phyloP scores from a whole-genome alignment of 2,113 vertebrate genomes.

The Leucosticte australis region DNA sequence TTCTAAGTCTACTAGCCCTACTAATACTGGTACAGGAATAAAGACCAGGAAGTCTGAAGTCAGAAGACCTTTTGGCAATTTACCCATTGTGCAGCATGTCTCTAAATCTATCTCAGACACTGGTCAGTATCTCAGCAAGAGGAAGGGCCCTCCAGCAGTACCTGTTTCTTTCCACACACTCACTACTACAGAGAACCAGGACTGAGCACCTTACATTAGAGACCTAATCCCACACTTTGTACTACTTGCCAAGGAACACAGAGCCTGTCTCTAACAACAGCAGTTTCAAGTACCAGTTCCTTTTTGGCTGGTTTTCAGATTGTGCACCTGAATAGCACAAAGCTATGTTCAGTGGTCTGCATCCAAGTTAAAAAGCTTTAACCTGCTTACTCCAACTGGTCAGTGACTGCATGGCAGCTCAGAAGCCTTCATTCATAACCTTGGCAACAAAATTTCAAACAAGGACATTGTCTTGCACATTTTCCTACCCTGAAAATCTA shows the following conservation, averaged over 20 bases:
- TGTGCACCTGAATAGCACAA: neutral
- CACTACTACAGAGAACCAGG: neutral
- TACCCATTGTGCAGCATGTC: fast-evolving
- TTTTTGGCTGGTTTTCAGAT: neutral
- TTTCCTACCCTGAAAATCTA: neutral
- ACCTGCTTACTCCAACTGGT: neutral
- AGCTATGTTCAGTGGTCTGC: neutral
- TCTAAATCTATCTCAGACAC: neutral
- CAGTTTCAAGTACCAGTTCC: neutral
- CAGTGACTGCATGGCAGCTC: neutral
- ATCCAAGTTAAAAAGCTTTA: neutral
- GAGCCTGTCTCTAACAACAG: fast-evolving
- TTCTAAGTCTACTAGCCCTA: neutral
- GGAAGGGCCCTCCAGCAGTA: neutral
- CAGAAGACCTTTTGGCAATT: neutral
- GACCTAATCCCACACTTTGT: neutral
- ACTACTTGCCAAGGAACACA: neutral
- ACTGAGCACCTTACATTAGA: neutral
- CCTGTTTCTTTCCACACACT: neutral
- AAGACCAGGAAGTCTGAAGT: neutral
- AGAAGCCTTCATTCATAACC: neutral
- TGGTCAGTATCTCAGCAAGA: neutral
- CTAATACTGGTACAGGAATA: neutral
- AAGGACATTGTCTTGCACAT: fast-evolving
- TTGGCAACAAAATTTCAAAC: neutral